Conservation (phyloP, 2,888 invertebrate genomes). For the Leptarthrus brevirostris region DNA sequence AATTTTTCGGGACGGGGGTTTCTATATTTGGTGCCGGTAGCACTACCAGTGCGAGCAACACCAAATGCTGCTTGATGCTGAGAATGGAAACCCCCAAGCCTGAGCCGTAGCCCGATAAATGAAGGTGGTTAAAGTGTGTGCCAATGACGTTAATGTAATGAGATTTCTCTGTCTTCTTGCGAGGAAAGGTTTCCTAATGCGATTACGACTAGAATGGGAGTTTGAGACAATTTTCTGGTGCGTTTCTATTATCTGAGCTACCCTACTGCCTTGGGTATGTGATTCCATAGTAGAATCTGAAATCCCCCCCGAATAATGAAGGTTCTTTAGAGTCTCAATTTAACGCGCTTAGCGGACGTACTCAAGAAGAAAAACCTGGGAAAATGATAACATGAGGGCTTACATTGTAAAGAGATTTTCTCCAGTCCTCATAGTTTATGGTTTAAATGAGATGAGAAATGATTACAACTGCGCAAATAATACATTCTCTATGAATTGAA, state of each 20-base stretch:
- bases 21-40: conserved; percentile 14
- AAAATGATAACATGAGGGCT: neutral
- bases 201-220: conserved; percentile 51
- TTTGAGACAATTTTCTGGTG: conserved; percentile 52
- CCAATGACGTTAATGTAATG: conserved; percentile 53
- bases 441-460: neutral
- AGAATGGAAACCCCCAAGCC: conserved; percentile 26
- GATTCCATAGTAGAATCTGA: conserved; percentile 25
- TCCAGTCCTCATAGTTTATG: neutral
- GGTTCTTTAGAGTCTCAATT: conserved; percentile 35
- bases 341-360: conserved; percentile 24
- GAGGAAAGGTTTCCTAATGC: conserved; percentile 53
- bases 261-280: conserved; percentile 2
- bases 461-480: neutral
- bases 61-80: conserved; percentile 39
- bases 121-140: conserved; percentile 51
- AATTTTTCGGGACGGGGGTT: conserved; percentile 18
- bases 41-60: neutral
- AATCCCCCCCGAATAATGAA: conserved; percentile 28
- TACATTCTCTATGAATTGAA: no score
- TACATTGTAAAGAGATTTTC: neutral
- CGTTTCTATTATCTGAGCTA: conserved; percentile 43
- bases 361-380: neutral
- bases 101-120: conserved; percentile 48
- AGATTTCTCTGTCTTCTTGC: conserved; percentile 52